These are phyloP conservation scores for Parauchenoglanis ngamensis DNA, from an alignment of 2,797 vertebrate genomes.

Conservation along the genomic window DNA sequence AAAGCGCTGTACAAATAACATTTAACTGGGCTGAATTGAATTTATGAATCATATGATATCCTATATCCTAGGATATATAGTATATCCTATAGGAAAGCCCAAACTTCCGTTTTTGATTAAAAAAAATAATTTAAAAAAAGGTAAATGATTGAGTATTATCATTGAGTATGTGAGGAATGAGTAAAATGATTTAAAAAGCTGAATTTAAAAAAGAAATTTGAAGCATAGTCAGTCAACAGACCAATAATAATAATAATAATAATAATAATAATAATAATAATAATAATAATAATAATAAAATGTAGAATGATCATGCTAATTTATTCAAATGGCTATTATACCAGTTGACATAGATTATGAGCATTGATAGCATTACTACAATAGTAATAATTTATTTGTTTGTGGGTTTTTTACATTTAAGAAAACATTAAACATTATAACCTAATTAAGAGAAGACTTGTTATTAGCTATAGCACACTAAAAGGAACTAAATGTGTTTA, in stretches of 20 bases:
- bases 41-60: neutral
- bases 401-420: neutral
- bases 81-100: neutral
- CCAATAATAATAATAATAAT: neutral
- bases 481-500: neutral
- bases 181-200: neutral
- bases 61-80: too few relatives aligned
- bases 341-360: neutral
- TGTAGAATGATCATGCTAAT: neutral
- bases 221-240: neutral
- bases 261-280: conserved; percentile 7
- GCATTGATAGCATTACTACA: neutral
- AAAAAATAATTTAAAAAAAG: neutral
- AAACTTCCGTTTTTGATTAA: neutral
- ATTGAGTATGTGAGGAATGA: too few relatives aligned
- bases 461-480: neutral
- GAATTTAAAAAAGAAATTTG: neutral
- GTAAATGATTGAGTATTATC: too few relatives aligned
- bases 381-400: neutral
- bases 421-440: neutral
- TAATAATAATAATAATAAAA: neutral
- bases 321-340: neutral
- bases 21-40: too few relatives aligned
- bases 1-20: too few relatives aligned
- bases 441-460: neutral